Percentiles rank a stretch among this genome's conserved stretches.
Conservation (phyloP, 2,888 invertebrate species). For the Tortrix viridana region DNA sequence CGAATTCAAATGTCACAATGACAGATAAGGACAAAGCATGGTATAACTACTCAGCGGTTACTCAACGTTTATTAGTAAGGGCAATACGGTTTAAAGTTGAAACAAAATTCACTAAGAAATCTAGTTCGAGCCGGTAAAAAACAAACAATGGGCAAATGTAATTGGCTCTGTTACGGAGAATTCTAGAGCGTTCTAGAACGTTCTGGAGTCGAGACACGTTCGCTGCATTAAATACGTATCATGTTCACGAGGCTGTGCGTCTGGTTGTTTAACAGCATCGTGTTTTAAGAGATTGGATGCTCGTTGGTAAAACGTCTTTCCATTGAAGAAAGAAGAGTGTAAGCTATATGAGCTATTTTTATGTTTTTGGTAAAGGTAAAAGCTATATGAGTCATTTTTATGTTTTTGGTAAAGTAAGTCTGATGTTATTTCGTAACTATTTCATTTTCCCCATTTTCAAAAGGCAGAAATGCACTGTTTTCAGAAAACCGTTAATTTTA, state of each 20-base stretch:
- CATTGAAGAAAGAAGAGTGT: not conserved
- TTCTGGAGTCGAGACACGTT: constrained; percentile 1
- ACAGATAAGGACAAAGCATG: no score
- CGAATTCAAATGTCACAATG: no score
- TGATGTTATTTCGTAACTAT: no score
- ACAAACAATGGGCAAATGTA: constrained; percentile 22
- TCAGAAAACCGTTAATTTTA: no score
- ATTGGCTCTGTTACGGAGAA: constrained; percentile 20
- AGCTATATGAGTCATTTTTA: no score
- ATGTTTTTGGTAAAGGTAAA: no score
- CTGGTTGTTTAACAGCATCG: not conserved
- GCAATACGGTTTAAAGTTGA: not conserved
- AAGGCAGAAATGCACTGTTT: no score
- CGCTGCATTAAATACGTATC: constrained; percentile 15
- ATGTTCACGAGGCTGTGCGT: not conserved
- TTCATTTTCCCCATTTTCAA: no score
- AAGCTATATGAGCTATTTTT: no score
- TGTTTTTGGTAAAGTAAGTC: no score
- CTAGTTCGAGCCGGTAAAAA: constrained; percentile 6
- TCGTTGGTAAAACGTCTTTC: not conserved
- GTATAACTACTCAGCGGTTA: no score
- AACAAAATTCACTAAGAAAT: not conserved
- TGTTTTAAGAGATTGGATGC: constrained; percentile 1
- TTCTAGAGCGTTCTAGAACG: not conserved
- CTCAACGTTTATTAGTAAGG: no score